Base-by-base conservation (phyloP, 2,888 invertebrate species). In the Xylophagus ater region DNA sequence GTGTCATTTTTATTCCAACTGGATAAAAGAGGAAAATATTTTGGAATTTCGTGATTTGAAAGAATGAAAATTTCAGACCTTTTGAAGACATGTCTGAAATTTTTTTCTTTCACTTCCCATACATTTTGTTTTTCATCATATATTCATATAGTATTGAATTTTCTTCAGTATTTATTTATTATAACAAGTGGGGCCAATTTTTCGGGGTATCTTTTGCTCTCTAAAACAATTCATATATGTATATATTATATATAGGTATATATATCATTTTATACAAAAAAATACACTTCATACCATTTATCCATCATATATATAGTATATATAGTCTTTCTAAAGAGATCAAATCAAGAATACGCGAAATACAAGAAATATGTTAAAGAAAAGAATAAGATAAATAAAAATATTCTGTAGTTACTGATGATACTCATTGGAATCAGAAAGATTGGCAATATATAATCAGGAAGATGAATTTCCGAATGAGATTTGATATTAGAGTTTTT, bases 1-100 rank as follows among this genome's bases (percentile, higher is more conserved):
- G n/a, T n/a, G n/a, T n/a, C n/a, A n/a, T n/a, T n/a, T n/a, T n/a
- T n/a, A n/a, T n/a, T n/a, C n/a, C n/a, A n/a, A n/a, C n/a, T n/a
- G n/a, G n/a, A 12, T n/a, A 25, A 12, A 12, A 5, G 6, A 12
- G 26, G 17, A 33, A 41, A 25, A 37, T 42, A 44, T 41, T 44
- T 40, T 29, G 42, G 42, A 44, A 44, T 44, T 44, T 40, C 37
- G 42, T 44, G 41, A 44, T 44, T 44, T 44, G 37, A 44, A 44
- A 41, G 44, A 44, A 44, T 44, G 44, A 44, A 44, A 44, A 44
- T 44, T 44, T 44, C 44, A 44, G 44, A 44, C 44, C 44, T 44
- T 41, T 40, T 37, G 40, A 44, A 44, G 41, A 41, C 42, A 44
- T 44, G 40, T 42, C 44, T 41, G 41, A 37, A 30, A 34, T 29